Conservation (phyloP, 1,140 invertebrate genomes). For the Plodia interpunctella region DNA sequence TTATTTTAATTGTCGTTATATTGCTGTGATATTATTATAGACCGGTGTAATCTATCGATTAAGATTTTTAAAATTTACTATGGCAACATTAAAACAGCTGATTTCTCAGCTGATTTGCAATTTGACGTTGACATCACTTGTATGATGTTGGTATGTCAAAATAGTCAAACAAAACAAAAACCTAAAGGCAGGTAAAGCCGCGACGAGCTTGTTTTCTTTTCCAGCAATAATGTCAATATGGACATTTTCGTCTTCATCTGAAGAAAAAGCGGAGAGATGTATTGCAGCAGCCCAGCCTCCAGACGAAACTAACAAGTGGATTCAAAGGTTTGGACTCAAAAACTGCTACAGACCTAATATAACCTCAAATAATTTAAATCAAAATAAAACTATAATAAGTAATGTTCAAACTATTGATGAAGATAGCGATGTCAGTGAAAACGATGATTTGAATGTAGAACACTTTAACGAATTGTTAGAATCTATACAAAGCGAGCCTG, state of each 20-base stretch:
- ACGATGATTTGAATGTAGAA: not conserved
- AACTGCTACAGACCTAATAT: conserved; percentile 11
- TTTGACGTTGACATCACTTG: no score
- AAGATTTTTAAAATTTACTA: no score
- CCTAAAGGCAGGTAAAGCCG: not conserved
- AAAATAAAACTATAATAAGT: not conserved
- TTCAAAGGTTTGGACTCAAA: conserved; percentile 17
- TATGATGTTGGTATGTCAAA: no score
- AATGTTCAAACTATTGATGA: not conserved
- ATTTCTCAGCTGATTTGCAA: no score
- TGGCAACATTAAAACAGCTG: no score
- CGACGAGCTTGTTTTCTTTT: not conserved
- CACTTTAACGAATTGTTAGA: conserved; percentile 19
- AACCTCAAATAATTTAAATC: not conserved
- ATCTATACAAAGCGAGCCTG: conserved; percentile 17
- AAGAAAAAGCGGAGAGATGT: conserved; percentile 19
- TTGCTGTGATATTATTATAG: no score
- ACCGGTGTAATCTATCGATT: no score
- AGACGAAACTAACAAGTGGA: conserved; percentile 26
- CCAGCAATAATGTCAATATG: conserved; percentile 21
- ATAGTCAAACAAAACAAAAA: not conserved
- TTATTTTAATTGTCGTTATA: no score
- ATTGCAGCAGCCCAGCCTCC: conserved; percentile 15
- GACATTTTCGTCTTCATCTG: conserved; percentile 27
- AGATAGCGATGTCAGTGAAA: not conserved